Conservation (phyloP, 2,888 invertebrate genomes). For the Drosophila koepferae region DNA sequence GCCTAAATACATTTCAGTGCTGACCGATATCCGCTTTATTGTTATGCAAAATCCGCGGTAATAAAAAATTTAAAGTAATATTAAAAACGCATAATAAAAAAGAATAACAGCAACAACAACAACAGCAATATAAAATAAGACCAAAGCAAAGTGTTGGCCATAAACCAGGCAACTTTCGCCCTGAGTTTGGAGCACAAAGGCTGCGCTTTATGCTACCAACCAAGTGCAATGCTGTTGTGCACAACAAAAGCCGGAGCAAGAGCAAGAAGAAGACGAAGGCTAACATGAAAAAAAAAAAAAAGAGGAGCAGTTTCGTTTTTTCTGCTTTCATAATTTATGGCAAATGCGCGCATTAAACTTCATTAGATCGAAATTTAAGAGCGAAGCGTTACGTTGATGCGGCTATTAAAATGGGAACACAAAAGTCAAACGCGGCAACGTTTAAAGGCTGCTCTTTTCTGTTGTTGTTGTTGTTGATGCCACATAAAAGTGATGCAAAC, state of each 20-base stretch:
- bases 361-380: constrained; percentile 78
- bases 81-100: constrained; percentile 73
- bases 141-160: constrained; percentile 40
- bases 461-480: not conserved
- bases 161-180: constrained; percentile 55
- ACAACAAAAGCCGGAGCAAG: constrained; percentile 47
- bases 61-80: constrained; percentile 64
- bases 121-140: constrained; percentile 32
- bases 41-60: constrained; percentile 73
- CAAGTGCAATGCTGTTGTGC: constrained; percentile 58
- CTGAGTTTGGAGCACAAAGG: constrained; percentile 41
- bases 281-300: constrained; percentile 15
- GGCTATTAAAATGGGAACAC: constrained; percentile 67
- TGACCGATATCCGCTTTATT: constrained; percentile 78
- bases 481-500: not conserved
- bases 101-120: not conserved
- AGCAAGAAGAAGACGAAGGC: constrained; percentile 15
- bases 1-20: constrained; percentile 34
- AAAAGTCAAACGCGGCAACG: constrained; percentile 58
- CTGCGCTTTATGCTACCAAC: constrained; percentile 33
- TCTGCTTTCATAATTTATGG: constrained; percentile 71
- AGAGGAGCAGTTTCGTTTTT: constrained; percentile 44
- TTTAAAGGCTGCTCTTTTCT: constrained; percentile 16
- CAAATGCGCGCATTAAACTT: constrained; percentile 79
- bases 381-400: constrained; percentile 70